phyloP scores from a whole-genome alignment of 2,797 vertebrate species.

The Tapirus indicus region DNA sequence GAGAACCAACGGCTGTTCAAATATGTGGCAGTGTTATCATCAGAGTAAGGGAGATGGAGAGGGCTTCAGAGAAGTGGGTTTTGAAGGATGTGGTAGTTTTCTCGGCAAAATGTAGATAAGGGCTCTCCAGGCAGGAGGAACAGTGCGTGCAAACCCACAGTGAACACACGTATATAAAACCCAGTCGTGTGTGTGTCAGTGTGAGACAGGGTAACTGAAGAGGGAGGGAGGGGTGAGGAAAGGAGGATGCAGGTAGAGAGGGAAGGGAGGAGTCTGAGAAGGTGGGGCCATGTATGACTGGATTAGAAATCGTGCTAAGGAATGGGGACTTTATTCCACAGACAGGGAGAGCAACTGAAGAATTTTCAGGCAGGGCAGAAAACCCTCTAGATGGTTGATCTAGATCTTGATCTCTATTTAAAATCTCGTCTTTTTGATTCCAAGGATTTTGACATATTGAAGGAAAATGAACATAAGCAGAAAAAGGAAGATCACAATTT shows the following conservation, averaged over 20 bases:
- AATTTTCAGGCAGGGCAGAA: not conserved
- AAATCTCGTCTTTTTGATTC: not conserved
- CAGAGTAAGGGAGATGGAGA: not conserved
- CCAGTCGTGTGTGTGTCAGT: not conserved
- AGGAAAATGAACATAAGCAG: slow-evolving; percentile 24
- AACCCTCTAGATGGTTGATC: not conserved
- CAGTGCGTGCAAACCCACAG: not conserved
- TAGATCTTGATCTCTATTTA: not conserved
- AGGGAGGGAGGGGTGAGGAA: not conserved
- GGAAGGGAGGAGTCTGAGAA: not conserved
- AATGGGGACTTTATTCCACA: not conserved
- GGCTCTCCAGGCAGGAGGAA: not conserved
- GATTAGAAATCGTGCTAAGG: not conserved
- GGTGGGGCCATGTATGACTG: not conserved
- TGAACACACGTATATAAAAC: not conserved
- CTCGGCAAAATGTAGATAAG: not conserved
- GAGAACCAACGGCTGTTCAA: not conserved
- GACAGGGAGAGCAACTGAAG: not conserved
- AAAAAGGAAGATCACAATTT: not conserved
- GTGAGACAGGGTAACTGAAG: not conserved
- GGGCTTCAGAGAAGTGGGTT: not conserved
- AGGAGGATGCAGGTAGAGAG: not conserved
- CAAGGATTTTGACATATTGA: not conserved
- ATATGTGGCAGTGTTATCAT: not conserved
- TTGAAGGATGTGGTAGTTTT: not conserved